A percentile compares a stretch with the other conserved stretches of the same genome.
phyloP scores from a whole-genome alignment of 2,888 invertebrate species.

The Argynnis bischoffii region DNA sequence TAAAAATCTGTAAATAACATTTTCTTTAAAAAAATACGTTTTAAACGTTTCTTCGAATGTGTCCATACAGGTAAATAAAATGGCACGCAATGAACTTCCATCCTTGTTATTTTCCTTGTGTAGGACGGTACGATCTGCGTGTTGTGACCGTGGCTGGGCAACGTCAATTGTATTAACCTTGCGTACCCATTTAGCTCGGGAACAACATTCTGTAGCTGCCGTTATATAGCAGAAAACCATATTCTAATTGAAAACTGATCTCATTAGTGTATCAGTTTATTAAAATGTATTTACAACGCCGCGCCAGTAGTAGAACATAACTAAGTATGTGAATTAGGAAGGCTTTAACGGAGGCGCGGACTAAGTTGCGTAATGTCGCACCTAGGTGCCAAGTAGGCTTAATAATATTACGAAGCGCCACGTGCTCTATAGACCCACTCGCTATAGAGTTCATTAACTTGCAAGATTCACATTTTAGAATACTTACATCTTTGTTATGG shows the following conservation, averaged over 20 bases:
- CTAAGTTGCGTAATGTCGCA: conserved; percentile 69
- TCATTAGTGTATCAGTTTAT: background rate
- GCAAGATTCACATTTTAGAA: background rate
- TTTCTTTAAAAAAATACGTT: background rate
- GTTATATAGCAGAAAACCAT: conserved; percentile 29
- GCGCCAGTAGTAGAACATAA: background rate
- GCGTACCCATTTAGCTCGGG: conserved; percentile 59
- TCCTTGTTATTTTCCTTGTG: conserved; percentile 28
- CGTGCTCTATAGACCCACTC: conserved; percentile 29
- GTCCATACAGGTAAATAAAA: background rate
- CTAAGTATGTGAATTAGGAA: conserved; percentile 29
- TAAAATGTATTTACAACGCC: background rate
- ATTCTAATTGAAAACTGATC: conserved; percentile 4
- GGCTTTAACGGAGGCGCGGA: conserved; percentile 33
- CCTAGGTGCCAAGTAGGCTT: conserved; percentile 62
- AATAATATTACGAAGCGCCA: conserved; percentile 41
- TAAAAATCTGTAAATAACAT: background rate
- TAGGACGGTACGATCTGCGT: conserved; percentile 31
- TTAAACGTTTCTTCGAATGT: background rate
- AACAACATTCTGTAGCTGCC: conserved; percentile 39
- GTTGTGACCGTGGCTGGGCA: conserved; percentile 57
- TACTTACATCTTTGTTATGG: background rate
- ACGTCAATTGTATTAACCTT: conserved; percentile 71
- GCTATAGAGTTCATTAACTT: conserved; percentile 18
- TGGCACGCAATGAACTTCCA: conserved; percentile 17